phyloP scores from a whole-genome alignment of 2,888 invertebrate species.

The Uropetala carovei region DNA sequence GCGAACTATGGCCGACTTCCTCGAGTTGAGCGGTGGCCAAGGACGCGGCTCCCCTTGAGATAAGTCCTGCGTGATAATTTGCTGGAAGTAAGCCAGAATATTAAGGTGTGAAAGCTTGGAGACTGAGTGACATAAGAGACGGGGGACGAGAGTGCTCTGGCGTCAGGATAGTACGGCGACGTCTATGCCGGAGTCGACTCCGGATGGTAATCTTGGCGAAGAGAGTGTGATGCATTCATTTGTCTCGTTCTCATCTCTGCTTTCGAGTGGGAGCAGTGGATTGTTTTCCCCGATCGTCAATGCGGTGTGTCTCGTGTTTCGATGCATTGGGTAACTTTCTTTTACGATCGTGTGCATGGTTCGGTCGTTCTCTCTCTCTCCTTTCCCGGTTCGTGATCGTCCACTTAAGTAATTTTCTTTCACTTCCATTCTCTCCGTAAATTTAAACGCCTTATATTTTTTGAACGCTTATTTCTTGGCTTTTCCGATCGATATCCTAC shows the following conservation, averaged over 20 bases:
- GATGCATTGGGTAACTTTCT: too few species aligned
- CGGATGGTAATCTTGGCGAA: background rate
- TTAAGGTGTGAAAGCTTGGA: background rate
- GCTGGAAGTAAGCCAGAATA: constrained; percentile 43
- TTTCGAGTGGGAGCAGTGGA: too few species aligned
- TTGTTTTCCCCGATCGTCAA: too few species aligned
- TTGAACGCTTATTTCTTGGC: too few species aligned
- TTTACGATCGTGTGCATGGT: too few species aligned
- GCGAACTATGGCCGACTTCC: constrained; percentile 48
- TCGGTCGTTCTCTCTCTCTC: too few species aligned
- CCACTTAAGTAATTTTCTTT: too few species aligned
- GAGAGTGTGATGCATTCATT: background rate
- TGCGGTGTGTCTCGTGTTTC: too few species aligned
- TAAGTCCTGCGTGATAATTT: constrained; percentile 57
- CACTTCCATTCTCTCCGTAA: too few species aligned
- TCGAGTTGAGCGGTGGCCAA: constrained; percentile 49
- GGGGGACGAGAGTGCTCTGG: background rate
- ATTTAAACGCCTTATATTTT: too few species aligned
- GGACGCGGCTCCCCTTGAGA: constrained; percentile 38
- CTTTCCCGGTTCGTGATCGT: too few species aligned
- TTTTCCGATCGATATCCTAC: too few species aligned
- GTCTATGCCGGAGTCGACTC: background rate
- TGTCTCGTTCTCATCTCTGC: background rate
- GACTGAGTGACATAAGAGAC: background rate
- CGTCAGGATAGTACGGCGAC: background rate